Evolutionary conservation across 30 jellyfish, hydroid and myxozoan genomes (phyloP).

Genomic region (Hydra vulgaris): DNA sequence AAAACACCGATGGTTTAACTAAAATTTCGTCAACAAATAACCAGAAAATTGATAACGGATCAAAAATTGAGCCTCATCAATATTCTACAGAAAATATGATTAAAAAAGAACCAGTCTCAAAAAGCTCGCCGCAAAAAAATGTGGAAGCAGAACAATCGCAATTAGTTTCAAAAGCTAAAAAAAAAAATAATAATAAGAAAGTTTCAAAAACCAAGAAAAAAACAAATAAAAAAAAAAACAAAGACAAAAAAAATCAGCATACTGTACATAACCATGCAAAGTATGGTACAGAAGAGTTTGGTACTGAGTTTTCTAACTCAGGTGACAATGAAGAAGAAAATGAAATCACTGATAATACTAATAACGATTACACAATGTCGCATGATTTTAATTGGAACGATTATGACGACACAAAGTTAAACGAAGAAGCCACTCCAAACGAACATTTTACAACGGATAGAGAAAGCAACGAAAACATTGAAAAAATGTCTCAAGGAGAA

Average conservation of each 20-base stretch:
- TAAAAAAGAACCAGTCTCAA: not conserved
- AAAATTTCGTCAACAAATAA: not conserved
- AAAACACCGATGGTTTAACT: not conserved
- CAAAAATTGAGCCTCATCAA: not conserved
- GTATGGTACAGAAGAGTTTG: not conserved
- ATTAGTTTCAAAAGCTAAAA: not conserved
- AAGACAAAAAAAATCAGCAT: not conserved
- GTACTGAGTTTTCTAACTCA: not conserved
- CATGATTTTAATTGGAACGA: not conserved
- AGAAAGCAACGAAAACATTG: not conserved
- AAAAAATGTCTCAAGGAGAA: not conserved
- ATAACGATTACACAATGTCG: not conserved
- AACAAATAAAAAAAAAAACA: too few relatives aligned
- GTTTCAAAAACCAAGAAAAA: not conserved
- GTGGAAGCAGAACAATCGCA: not conserved
- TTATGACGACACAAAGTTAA: not conserved
- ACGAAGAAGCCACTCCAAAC: not conserved
- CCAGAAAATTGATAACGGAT: not conserved
- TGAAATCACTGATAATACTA: conserved; percentile 9
- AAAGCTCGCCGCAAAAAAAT: not conserved
- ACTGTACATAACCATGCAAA: not conserved
- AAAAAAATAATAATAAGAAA: too few relatives aligned
- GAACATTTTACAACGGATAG: not conserved
- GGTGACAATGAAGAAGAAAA: not conserved
- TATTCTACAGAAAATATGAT: not conserved